Evolutionary conservation across 2,113 vertebrate genomes (phyloP), one percentile per base, ranked within the genome.

Genomic region (Oryzias curvinotus): DNA sequence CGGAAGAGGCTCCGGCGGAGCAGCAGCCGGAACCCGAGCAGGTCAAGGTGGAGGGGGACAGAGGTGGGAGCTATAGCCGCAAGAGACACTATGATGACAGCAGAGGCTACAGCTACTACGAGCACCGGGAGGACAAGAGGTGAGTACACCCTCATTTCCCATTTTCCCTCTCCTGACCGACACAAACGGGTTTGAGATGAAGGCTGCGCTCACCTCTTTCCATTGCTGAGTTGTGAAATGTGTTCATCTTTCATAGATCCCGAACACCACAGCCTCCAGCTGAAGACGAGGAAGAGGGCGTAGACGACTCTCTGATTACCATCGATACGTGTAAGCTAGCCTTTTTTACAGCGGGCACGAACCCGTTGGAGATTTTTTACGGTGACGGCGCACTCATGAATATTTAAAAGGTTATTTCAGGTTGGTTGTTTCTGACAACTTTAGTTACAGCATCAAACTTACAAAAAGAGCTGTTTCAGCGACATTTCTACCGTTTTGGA

Each of bases 251-350:
- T 1, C 54, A 53, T 76, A 96, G 95, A 80, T 93, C 92, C 16
- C 90, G 93, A 41, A 95, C 93, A 42, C 93, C 95, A 46, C 94
- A 94, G 62, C 94, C 95, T 4, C 94, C 94, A 0, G 94, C 93
- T 1, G 94, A 95, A 83, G 95, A 97, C 0, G 95, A 95, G 4
- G 95, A 97, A 46, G 95, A 97, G 10, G 91, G 91, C 21, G 95
- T 96, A 50, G 94, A 96, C 7, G 94, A 95, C 50, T 90, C 91
- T 0, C 82, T 95, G 14, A 94, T 96, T 10, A 93, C 93, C 41
- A 90, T 97, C 1, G 95, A 96, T 73, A 96, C 94, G 4, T 97
- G 95, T 97, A 75, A 93, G 95, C 92, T 47, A 4, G 3, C 26
- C 21, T 57, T 25, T 30, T 17, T 16, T 5, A 8, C 25, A 52